A percentile compares a stretch with the other conserved stretches of the same genome.
phyloP scores from a whole-genome alignment of 2,888 invertebrate genomes.

The Drosophila suboccidentalis region DNA sequence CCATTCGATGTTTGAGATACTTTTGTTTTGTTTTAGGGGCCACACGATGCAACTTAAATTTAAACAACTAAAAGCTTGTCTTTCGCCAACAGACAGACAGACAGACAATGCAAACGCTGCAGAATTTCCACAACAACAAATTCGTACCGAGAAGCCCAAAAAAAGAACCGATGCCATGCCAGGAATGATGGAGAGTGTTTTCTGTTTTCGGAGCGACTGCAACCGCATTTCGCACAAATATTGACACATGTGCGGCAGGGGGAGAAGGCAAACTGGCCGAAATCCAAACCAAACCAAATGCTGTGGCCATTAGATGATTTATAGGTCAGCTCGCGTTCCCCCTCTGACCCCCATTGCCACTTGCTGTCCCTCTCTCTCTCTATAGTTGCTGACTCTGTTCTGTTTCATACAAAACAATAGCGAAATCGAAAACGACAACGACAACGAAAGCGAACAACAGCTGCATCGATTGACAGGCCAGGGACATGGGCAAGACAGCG shows the following conservation, averaged over 20 bases:
- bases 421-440: conserved; percentile 57
- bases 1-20: conserved; percentile 8
- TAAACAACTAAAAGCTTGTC: conserved; percentile 75
- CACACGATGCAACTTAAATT: conserved; percentile 63
- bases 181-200: conserved; percentile 68
- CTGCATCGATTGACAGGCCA: conserved; percentile 64
- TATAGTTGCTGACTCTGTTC: conserved; percentile 6
- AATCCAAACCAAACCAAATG: conserved; percentile 43
- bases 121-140: conserved; percentile 44
- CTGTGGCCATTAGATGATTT: conserved; percentile 76
- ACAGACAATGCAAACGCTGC: conserved; percentile 49
- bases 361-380: neutral
- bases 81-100: conserved; percentile 22
- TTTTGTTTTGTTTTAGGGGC: conserved; percentile 31
- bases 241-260: conserved; percentile 69
- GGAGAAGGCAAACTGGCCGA: conserved; percentile 2
- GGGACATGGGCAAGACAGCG: conserved; percentile 4
- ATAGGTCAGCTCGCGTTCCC: conserved; percentile 63
- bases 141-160: conserved; percentile 19
- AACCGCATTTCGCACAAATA: conserved; percentile 80
- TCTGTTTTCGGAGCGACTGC: conserved; percentile 66
- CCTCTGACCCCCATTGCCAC: neutral
- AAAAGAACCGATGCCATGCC: conserved; percentile 29
- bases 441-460: conserved; percentile 66
- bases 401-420: conserved; percentile 46